phyloP scores from a whole-genome alignment of 1,140 invertebrate genomes.

The Drosophila sulfurigaster region DNA sequence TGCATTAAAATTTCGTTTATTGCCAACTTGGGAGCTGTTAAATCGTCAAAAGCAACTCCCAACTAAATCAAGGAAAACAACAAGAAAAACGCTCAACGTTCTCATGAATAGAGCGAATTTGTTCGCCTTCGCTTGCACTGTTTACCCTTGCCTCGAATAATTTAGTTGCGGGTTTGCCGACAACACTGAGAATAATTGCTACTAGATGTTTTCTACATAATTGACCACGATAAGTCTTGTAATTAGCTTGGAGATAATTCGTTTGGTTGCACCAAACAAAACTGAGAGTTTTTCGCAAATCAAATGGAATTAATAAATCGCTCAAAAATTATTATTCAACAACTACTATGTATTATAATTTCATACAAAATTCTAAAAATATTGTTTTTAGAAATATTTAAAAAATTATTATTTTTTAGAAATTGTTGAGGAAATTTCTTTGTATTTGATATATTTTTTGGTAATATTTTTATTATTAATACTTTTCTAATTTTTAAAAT shows the following conservation, averaged over 20 bases:
- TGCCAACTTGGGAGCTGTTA: conserved; percentile 51
- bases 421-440: no score
- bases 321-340: no score
- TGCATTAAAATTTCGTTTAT: conserved; percentile 57
- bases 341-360: no score
- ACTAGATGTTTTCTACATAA: background rate
- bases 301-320: no score
- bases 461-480: no score
- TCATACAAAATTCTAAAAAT: no score
- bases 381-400: no score
- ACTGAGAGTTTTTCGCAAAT: no score
- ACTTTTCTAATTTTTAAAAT: no score
- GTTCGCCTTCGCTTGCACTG: background rate
- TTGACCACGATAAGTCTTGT: background rate
- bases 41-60: conserved; percentile 35
- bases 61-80: conserved; percentile 9
- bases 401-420: no score
- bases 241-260: conserved; percentile 7
- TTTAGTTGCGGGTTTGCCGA: background rate
- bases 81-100: background rate
- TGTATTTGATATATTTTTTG: no score
- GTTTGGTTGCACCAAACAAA: background rate
- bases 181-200: background rate
- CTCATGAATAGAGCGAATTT: conserved; percentile 14
- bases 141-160: conserved; percentile 6